phyloP scores from a whole-genome alignment of 2,113 vertebrate species.

The Leucoraja erinaceus region DNA sequence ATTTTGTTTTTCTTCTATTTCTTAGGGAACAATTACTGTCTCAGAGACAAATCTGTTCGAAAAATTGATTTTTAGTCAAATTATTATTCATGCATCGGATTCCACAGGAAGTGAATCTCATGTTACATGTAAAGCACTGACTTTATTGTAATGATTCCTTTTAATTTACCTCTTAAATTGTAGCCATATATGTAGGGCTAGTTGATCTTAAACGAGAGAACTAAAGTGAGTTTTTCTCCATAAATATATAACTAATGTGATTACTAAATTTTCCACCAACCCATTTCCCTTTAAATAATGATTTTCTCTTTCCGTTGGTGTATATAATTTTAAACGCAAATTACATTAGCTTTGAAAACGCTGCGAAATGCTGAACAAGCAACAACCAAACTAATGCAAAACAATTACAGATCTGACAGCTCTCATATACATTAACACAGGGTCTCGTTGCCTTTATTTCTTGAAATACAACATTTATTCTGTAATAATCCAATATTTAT shows the following conservation, averaged over 20 bases:
- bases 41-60: neutral
- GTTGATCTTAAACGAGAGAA: neutral
- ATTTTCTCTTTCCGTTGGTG: neutral
- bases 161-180: neutral
- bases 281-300: neutral
- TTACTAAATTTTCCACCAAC: neutral
- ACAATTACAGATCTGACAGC: neutral
- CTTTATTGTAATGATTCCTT: neutral
- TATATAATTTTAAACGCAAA: neutral
- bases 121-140: neutral
- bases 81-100: neutral
- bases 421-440: no score
- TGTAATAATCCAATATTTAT: no score
- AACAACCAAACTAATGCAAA: neutral
- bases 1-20: neutral
- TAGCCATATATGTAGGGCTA: neutral
- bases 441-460: neutral
- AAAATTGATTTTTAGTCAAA: neutral
- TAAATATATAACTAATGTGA: neutral
- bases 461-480: neutral
- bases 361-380: neutral
- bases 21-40: neutral
- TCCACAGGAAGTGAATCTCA: neutral
- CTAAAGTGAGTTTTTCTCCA: neutral
- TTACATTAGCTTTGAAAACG: neutral